A percentile compares a stretch with the other conserved stretches of the same genome.
Evolutionary conservation across 2,797 vertebrate species (phyloP).

Genomic region (Lepus oiostolus): DNA sequence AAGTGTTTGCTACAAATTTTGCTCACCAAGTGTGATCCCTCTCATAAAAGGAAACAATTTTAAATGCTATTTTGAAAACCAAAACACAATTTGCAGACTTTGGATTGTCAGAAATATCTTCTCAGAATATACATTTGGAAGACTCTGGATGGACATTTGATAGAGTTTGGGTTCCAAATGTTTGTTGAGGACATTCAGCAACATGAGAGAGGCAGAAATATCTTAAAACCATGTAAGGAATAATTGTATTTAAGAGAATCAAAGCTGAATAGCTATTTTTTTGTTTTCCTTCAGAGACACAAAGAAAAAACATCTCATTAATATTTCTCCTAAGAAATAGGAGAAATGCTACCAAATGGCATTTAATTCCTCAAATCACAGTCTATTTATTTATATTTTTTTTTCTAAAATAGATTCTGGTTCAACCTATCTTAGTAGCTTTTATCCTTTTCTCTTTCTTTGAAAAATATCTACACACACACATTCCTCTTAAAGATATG

Average conservation of each 20-base stretch:
- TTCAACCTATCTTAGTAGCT: conserved; percentile 2
- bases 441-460: not conserved
- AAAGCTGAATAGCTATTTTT: conserved; percentile 19
- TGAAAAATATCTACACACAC: not conserved
- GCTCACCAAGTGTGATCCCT: conserved; percentile 26
- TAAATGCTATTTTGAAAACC: conserved; percentile 60
- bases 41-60: conserved; percentile 6
- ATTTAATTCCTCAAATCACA: not conserved
- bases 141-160: conserved; percentile 11
- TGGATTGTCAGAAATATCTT: conserved; percentile 36
- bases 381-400: not conserved
- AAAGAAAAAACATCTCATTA: conserved; percentile 42
- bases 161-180: conserved; percentile 35
- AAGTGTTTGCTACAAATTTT: conserved; percentile 14
- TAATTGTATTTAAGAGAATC: not conserved
- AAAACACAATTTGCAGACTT: not conserved
- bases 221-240: conserved; percentile 14
- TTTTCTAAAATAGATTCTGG: conserved; percentile 54
- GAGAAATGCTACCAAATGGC: conserved; percentile 21
- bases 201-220: not conserved
- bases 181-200: not conserved
- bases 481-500: conserved; percentile 42
- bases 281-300: conserved; percentile 50
- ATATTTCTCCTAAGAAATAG: not conserved
- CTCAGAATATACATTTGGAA: not conserved